A percentile compares a stretch with the other conserved stretches of the same genome.
Evolutionary conservation across 2,888 invertebrate genomes (phyloP).

Genomic region (Drosophila sordidapex): DNA sequence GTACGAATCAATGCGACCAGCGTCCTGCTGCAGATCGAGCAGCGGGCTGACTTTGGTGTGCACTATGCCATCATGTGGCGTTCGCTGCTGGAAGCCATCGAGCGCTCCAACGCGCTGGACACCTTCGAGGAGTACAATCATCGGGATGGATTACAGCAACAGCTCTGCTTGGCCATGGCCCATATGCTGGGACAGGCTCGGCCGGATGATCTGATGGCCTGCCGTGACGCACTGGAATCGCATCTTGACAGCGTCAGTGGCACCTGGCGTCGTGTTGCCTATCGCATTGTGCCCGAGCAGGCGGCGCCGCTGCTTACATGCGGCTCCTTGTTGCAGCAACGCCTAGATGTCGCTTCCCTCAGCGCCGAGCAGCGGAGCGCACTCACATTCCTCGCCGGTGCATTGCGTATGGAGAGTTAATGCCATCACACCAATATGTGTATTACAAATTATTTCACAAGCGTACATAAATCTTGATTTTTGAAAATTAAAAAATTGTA

Average conservation of each 20-base stretch:
- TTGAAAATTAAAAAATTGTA: neutral
- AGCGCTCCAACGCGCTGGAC: conserved; percentile 91
- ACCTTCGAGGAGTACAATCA: conserved; percentile 95
- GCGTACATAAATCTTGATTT: neutral
- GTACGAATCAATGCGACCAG: conserved; percentile 94
- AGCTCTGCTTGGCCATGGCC: conserved; percentile 91
- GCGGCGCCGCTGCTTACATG: conserved; percentile 80
- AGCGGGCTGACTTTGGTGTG: conserved; percentile 88
- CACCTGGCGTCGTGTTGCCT: conserved; percentile 83
- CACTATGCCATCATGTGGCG: conserved; percentile 89
- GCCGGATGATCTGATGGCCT: conserved; percentile 86
- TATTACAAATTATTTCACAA: neutral
- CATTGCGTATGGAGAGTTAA: conserved; percentile 58
- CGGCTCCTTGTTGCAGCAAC: conserved; percentile 62
- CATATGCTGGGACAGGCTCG: conserved; percentile 88
- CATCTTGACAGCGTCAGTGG: conserved; percentile 75
- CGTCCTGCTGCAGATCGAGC: conserved; percentile 88
- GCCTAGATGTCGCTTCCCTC: conserved; percentile 30
- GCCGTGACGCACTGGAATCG: conserved; percentile 82
- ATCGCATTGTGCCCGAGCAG: conserved; percentile 83
- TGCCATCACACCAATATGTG: neutral
- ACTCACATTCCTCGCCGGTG: conserved; percentile 43
- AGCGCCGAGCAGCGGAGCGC: conserved; percentile 54
- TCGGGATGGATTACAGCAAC: conserved; percentile 93
- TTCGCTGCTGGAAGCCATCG: conserved; percentile 90